Percentiles rank a stretch among this genome's conserved stretches.
These are phyloP conservation scores for Drosophila athabasca DNA, from an alignment of 1,140 invertebrate genomes.

Conservation along the genomic window DNA sequence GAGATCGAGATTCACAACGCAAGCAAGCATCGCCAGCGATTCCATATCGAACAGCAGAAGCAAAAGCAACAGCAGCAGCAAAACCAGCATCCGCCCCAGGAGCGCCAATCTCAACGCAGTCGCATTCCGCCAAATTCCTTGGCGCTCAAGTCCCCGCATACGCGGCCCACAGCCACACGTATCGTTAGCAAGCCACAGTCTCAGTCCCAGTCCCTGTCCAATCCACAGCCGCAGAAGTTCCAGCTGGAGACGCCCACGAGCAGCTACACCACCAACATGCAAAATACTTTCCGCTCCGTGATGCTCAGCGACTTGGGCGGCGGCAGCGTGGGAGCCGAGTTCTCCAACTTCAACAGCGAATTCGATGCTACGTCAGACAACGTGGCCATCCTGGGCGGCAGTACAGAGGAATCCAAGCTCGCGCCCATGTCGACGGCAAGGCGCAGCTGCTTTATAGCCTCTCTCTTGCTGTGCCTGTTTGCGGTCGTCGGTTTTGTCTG, in stretches of 20 bases:
- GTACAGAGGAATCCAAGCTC: slow-evolving; percentile 56
- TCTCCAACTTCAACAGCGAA: slow-evolving; percentile 78
- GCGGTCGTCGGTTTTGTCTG: slow-evolving; percentile 90
- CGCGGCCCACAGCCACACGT: slow-evolving; percentile 49
- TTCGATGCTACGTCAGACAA: slow-evolving; percentile 77
- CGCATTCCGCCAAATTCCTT: slow-evolving; percentile 67
- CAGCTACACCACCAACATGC: slow-evolving; percentile 76
- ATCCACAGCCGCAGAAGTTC: slow-evolving; percentile 34
- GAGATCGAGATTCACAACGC: slow-evolving; percentile 87
- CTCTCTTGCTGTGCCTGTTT: slow-evolving; percentile 88
- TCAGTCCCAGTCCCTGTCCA: not conserved
- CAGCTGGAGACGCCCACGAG: slow-evolving; percentile 52
- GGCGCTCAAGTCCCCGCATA: slow-evolving; percentile 61
- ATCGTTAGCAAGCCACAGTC: slow-evolving; percentile 30
- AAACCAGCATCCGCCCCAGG: slow-evolving; percentile 26
- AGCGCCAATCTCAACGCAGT: slow-evolving; percentile 68
- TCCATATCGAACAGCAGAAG: slow-evolving; percentile 14
- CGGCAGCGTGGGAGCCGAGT: slow-evolving; percentile 54
- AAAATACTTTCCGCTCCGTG: slow-evolving; percentile 84
- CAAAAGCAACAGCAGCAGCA: slow-evolving; percentile 31
- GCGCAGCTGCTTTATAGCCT: slow-evolving; percentile 87
- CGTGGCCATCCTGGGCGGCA: slow-evolving; percentile 73
- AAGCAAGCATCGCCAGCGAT: slow-evolving; percentile 67
- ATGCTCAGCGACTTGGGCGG: slow-evolving; percentile 84
- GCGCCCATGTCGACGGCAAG: slow-evolving; percentile 87